phyloP scores from a whole-genome alignment of 1,140 invertebrate genomes.

The Pectinophora gossypiella region DNA sequence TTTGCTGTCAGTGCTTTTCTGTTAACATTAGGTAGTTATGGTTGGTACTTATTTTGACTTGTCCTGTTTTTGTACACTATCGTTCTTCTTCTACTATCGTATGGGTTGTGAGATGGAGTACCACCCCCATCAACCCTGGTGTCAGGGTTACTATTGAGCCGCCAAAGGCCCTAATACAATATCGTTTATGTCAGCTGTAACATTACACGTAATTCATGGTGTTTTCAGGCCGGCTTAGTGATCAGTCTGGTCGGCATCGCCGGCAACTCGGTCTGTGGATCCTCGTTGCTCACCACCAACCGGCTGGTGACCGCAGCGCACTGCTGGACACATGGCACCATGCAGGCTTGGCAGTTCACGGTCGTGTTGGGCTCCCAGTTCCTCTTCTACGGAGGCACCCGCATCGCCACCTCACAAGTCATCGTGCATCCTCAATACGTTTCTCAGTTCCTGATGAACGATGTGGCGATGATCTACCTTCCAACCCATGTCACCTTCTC shows the following conservation, averaged over 20 bases:
- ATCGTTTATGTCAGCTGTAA: too few relatives aligned
- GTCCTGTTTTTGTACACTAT: neutral
- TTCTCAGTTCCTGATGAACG: slow-evolving; percentile 35
- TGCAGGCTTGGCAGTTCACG: slow-evolving; percentile 30
- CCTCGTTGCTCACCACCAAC: slow-evolving; percentile 22
- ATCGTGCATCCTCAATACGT: slow-evolving; percentile 26
- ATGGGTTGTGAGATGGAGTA: too few relatives aligned
- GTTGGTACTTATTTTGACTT: neutral
- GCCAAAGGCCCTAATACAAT: too few relatives aligned
- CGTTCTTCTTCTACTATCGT: too few relatives aligned
- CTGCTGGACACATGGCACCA: slow-evolving; percentile 35
- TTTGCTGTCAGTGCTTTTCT: too few relatives aligned
- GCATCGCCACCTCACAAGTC: slow-evolving; percentile 24
- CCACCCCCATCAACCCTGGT: too few relatives aligned
- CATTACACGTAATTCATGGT: too few relatives aligned
- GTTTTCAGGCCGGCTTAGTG: slow-evolving; percentile 32
- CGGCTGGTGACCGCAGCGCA: slow-evolving; percentile 39
- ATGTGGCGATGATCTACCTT: slow-evolving; percentile 57
- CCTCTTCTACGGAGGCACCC: slow-evolving; percentile 31
- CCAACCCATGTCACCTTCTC: slow-evolving; percentile 26
- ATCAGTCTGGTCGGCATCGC: slow-evolving; percentile 22
- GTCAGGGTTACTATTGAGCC: too few relatives aligned
- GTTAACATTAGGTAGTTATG: too few relatives aligned
- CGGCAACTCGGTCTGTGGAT: slow-evolving; percentile 32
- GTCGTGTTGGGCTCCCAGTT: slow-evolving; percentile 31